Base-by-base conservation (phyloP, 2,797 vertebrate species). In the Phataginus tetradactyla region DNA sequence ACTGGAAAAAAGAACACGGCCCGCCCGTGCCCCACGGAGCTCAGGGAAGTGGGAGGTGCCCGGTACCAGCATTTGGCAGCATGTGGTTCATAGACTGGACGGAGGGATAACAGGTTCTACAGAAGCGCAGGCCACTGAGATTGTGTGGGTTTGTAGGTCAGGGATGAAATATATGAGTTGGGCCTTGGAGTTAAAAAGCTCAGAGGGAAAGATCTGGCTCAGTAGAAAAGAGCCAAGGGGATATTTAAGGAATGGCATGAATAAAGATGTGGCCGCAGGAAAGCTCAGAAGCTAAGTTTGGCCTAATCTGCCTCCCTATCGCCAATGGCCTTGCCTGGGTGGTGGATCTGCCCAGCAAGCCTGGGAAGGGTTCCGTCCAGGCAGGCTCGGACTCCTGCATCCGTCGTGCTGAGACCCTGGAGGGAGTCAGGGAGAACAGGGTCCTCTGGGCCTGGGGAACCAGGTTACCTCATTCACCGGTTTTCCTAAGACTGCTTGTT, bases 221-320 rank as follows among this genome's bases (percentile, higher is more conserved):
- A 21, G 21, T 2, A 57, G 68, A 12, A 66, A 59, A n/a, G 18
- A n/a, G 10, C 17, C 21, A 18, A 23, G 7, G 29, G 29, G 42
- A 12, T 51, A 1, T 42, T 7, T 77, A 72, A 78, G 39, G 45
- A 21, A 10, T 29, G 51, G 32, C 13, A 1, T 7, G 45, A 20
- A 6, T 34, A 39, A 11, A 84, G 25, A 9, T 55, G 4, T n/a
- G 42, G 49, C 0, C 0, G 0, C 18, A 11, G 57, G 27, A 49
- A 74, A 61, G 37, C 64, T 69, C 25, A 29, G 49, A 71, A 79
- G 55, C 63, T 57, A 64, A 20, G 10, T 49, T 8, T 34, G 75
- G 61, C 89, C 59, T 14, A 0, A 20, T 25, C 61, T 42, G 53
- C 34, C 32, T 81, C 37, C 12, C 32, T 5, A 4, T 32, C 29